Evolutionary conservation across 2,113 vertebrate genomes (phyloP).

Genomic region (Platichthys flesus): DNA sequence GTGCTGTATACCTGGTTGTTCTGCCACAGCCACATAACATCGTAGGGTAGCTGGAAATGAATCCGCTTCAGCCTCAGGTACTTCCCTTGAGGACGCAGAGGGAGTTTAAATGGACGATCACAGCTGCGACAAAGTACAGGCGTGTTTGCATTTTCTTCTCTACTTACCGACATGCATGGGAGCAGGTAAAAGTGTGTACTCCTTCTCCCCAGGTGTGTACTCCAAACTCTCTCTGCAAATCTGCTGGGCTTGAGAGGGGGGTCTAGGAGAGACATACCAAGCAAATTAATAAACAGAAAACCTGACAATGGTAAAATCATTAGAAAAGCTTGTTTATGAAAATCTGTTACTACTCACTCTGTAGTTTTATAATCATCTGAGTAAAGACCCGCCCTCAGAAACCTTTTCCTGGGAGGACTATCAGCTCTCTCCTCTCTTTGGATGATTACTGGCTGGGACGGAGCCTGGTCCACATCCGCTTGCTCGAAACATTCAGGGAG

Average conservation of each 20-base stretch:
- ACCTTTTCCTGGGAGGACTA: slow-evolving; percentile 91
- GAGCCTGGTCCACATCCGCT: slow-evolving; percentile 66
- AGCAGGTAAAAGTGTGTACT: slow-evolving; percentile 90
- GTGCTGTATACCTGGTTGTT: slow-evolving; percentile 90
- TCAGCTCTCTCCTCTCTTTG: slow-evolving; percentile 88
- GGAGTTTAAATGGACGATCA: slow-evolving; percentile 12
- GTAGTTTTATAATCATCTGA: slow-evolving; percentile 96
- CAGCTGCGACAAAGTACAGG: background rate
- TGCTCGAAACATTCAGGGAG: slow-evolving; percentile 78
- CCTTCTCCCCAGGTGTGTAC: slow-evolving; percentile 89
- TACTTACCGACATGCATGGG: slow-evolving; percentile 96
- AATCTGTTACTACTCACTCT: slow-evolving; percentile 86
- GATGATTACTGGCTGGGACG: slow-evolving; percentile 75
- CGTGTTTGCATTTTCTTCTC: background rate
- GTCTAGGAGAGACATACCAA: slow-evolving; percentile 72
- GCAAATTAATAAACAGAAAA: slow-evolving; percentile 9
- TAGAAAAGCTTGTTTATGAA: slow-evolving; percentile 1
- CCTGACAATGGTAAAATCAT: background rate
- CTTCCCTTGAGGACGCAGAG: slow-evolving; percentile 84
- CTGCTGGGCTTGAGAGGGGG: slow-evolving; percentile 87
- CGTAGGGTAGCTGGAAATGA: slow-evolving; percentile 97
- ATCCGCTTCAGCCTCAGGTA: slow-evolving; percentile 96
- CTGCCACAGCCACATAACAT: slow-evolving; percentile 97
- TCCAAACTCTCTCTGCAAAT: slow-evolving; percentile 89
- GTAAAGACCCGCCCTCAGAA: slow-evolving; percentile 96